These are phyloP conservation scores for Drosophila pseudotalamancana DNA, from an alignment of 2,888 invertebrate species.

Conservation along the genomic window DNA sequence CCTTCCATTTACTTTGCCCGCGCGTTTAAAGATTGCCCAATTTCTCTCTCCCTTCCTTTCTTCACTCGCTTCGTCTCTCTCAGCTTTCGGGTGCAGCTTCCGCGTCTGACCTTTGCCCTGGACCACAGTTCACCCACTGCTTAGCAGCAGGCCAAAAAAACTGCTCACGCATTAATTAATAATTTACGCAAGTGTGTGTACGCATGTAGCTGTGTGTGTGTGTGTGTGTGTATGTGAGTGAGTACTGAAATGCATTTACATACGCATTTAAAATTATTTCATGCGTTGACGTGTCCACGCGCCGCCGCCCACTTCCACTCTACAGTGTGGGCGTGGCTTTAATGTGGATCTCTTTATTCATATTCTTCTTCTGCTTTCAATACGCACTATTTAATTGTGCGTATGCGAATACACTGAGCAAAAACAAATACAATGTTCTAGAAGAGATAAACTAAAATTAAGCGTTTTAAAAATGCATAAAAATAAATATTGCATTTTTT, in stretches of 20 bases:
- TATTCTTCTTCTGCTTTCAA: not conserved
- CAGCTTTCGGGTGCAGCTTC: not conserved
- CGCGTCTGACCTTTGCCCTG: conserved; percentile 47
- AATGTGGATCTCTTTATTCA: conserved; percentile 4
- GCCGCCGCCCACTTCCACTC: not conserved
- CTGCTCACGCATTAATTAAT: conserved; percentile 77
- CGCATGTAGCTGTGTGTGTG: conserved; percentile 6
- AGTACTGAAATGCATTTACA: conserved; percentile 62
- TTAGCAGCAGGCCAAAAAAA: conserved; percentile 30
- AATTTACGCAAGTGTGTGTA: conserved; percentile 47
- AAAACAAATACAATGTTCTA: not conserved
- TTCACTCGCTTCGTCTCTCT: not conserved
- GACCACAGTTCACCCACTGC: conserved; percentile 29
- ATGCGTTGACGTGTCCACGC: conserved; percentile 44
- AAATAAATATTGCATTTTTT: too few species aligned
- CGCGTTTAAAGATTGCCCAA: conserved; percentile 54
- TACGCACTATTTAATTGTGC: not conserved
- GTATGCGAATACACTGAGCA: not conserved
- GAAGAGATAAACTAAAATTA: too few species aligned
- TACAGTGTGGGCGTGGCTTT: not conserved
- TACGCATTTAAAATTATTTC: conserved; percentile 70
- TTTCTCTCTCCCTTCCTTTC: not conserved
- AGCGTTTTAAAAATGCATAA: too few species aligned
- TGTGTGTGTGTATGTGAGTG: conserved; percentile 7
- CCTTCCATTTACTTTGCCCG: conserved; percentile 72